Evolutionary conservation across 2,888 invertebrate genomes (phyloP).

Genomic region (Apoda limacodes): DNA sequence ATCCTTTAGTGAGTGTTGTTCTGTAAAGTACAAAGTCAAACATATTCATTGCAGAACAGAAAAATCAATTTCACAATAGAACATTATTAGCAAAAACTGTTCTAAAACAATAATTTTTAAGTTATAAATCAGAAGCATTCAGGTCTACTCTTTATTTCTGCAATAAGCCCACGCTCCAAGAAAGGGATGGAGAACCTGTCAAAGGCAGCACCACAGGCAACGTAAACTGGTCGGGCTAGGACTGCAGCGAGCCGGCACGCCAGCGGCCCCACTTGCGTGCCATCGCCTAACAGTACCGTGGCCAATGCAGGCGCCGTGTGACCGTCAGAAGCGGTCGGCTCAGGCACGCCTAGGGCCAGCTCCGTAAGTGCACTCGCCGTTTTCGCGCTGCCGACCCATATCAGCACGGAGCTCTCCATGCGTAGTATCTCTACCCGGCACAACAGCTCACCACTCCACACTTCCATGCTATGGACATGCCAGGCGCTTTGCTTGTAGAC

Average conservation of each 20-base stretch:
- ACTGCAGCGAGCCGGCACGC: conserved; percentile 32
- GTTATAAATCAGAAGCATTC: too few species aligned
- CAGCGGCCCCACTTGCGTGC: conserved; percentile 23
- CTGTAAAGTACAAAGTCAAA: too few species aligned
- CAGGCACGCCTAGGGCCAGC: conserved; percentile 32
- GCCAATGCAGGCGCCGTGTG: conserved; percentile 14
- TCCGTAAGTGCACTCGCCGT: conserved; percentile 26
- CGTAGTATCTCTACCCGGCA: conserved; percentile 34
- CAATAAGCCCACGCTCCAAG: conserved; percentile 30
- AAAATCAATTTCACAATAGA: too few species aligned
- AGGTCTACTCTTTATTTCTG: conserved; percentile 35
- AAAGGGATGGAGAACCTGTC: conserved; percentile 37
- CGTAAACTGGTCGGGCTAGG: conserved; percentile 31
- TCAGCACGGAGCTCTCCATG: conserved; percentile 35
- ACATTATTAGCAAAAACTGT: too few species aligned
- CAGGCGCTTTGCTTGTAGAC: conserved; percentile 36
- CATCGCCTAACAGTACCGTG: conserved; percentile 21
- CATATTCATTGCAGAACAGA: too few species aligned
- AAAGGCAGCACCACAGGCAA: conserved; percentile 28
- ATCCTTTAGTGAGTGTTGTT: too few species aligned
- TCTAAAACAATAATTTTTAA: too few species aligned
- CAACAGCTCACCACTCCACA: conserved; percentile 36
- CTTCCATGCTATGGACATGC: conserved; percentile 39
- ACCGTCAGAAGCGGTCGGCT: too few species aligned
- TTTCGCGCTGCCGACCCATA: conserved; percentile 43